Evolutionary conservation across 1,140 invertebrate species (phyloP).

Genomic region (Ditylenchus dipsaci): DNA sequence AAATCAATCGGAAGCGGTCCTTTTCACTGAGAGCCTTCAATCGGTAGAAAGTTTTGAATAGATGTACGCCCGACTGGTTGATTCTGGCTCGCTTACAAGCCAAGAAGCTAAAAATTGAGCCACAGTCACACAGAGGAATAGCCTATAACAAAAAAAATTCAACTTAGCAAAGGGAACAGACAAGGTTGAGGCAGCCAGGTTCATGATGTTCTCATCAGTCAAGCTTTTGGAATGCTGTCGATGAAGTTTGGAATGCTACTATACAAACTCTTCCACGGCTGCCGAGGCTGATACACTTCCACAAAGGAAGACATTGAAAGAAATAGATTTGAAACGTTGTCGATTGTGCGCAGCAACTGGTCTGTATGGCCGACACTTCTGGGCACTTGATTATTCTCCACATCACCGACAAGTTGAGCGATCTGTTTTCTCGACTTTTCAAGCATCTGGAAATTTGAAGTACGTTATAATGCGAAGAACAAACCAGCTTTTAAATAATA

Average conservation of each 20-base stretch:
- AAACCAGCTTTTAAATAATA: no score
- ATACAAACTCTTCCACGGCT: background rate
- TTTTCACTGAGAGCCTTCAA: background rate
- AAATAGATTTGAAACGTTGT: constrained; percentile 7
- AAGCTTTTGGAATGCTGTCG: background rate
- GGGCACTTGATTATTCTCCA: background rate
- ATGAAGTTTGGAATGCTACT: background rate
- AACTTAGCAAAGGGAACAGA: background rate
- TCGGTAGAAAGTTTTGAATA: constrained; percentile 1
- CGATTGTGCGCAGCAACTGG: background rate
- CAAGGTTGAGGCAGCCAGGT: background rate
- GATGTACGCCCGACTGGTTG: background rate
- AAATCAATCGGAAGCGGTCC: constrained; percentile 1
- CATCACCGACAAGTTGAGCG: background rate
- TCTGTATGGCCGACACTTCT: background rate
- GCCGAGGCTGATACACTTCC: background rate
- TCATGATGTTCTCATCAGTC: background rate
- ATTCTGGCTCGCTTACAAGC: background rate
- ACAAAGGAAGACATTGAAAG: constrained; percentile 3
- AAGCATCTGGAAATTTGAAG: background rate
- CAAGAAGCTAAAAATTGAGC: background rate
- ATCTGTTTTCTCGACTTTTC: background rate
- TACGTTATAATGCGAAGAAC: background rate
- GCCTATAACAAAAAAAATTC: background rate
- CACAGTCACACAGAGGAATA: background rate